Conservation (phyloP, 2,113 vertebrate genomes). For the Xyliphius kryptos region DNA sequence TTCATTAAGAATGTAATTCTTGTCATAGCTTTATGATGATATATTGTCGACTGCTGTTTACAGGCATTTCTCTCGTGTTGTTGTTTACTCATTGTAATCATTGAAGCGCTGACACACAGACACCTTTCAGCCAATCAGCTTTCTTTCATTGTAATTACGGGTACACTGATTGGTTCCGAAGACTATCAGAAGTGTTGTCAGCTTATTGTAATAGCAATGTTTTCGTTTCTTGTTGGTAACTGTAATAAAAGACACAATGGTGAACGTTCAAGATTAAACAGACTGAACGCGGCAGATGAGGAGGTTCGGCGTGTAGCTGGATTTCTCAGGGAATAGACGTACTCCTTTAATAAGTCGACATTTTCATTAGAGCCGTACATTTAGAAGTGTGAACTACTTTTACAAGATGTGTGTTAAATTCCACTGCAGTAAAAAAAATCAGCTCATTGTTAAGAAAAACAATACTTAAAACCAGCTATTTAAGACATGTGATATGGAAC, state of each 20-base stretch:
- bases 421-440: too few relatives aligned
- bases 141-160: conserved; percentile 41
- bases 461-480: too few relatives aligned
- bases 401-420: too few relatives aligned
- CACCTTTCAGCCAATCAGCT: conserved; percentile 36
- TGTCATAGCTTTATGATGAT: conserved; percentile 48
- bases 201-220: conserved; percentile 21
- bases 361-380: background rate
- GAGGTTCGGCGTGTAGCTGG: conserved; percentile 18
- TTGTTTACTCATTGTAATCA: conserved; percentile 34
- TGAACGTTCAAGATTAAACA: conserved; percentile 36
- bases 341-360: conserved; percentile 1
- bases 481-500: too few relatives aligned
- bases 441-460: too few relatives aligned
- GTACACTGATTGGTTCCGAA: conserved; percentile 8
- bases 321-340: conserved; percentile 40
- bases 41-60: conserved; percentile 35
- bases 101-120: conserved; percentile 25
- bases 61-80: conserved; percentile 24
- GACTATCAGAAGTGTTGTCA: conserved; percentile 31
- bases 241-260: conserved; percentile 39
- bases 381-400: too few relatives aligned
- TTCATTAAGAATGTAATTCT: conserved; percentile 51
- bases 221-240: conserved; percentile 48
- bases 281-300: conserved; percentile 31